Evolutionary conservation across 2,797 vertebrate species (phyloP).

Genomic region (Thaleichthys pacificus): DNA sequence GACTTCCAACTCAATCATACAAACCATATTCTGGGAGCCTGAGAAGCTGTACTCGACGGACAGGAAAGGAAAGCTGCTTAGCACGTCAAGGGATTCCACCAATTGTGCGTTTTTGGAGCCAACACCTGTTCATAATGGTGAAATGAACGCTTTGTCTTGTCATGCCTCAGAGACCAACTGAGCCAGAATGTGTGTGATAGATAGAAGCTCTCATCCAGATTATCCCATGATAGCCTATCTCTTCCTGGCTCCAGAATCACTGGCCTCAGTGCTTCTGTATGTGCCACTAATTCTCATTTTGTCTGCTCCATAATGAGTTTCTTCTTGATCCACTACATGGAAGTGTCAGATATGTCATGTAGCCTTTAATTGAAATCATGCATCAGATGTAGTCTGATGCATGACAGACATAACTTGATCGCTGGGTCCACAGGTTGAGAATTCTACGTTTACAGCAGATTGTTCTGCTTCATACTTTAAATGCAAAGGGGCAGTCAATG

Average conservation of each 20-base stretch:
- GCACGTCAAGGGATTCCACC: not conserved
- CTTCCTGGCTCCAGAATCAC: not conserved
- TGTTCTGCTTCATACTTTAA: too few relatives aligned
- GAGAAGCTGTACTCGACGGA: not conserved
- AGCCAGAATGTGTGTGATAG: not conserved
- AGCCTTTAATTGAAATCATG: too few relatives aligned
- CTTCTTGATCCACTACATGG: too few relatives aligned
- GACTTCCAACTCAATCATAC: not conserved
- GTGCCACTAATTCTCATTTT: not conserved
- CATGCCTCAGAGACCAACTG: not conserved
- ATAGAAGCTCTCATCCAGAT: not conserved
- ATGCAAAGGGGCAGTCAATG: too few relatives aligned
- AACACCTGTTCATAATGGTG: not conserved
- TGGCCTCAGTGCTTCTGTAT: not conserved
- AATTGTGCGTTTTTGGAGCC: not conserved
- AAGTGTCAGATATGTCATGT: too few relatives aligned
- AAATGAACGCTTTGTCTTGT: not conserved
- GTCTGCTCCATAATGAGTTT: not conserved
- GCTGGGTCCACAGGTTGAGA: too few relatives aligned
- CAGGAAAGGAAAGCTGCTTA: constrained; percentile 4
- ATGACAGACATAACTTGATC: too few relatives aligned
- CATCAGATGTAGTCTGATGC: too few relatives aligned
- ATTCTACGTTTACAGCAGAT: too few relatives aligned
- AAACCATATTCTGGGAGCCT: not conserved
- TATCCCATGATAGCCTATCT: not conserved